phyloP scores from a whole-genome alignment of 2,113 vertebrate species.

The Engystomops pustulosus region DNA sequence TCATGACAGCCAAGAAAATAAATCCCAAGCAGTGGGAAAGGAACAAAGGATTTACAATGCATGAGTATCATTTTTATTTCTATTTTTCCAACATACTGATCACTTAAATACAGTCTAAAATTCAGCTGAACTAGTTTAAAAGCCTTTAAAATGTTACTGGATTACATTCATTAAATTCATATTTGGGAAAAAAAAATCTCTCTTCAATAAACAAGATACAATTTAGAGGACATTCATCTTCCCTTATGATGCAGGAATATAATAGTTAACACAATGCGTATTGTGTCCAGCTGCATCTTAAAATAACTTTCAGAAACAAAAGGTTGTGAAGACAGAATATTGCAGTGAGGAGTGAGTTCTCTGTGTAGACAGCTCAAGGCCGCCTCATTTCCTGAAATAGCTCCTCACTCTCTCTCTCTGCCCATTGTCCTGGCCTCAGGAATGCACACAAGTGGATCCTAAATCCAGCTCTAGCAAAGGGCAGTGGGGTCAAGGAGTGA shows the following conservation, averaged over 20 bases:
- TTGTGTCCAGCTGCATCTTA: slow-evolving; percentile 48
- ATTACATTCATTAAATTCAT: too few relatives aligned
- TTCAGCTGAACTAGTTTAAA: too few relatives aligned
- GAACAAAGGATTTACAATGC: too few relatives aligned
- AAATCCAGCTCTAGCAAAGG: slow-evolving; percentile 54
- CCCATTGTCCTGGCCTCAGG: slow-evolving; percentile 54
- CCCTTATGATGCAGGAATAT: neutral
- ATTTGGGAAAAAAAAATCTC: too few relatives aligned
- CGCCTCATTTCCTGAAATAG: slow-evolving; percentile 52
- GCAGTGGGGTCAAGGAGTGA: slow-evolving; percentile 50
- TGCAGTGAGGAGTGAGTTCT: slow-evolving; percentile 24
- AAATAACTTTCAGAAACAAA: slow-evolving; percentile 59
- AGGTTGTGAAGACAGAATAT: slow-evolving; percentile 51
- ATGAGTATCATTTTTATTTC: too few relatives aligned
- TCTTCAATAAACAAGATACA: neutral
- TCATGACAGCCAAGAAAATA: too few relatives aligned
- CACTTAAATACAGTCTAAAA: too few relatives aligned
- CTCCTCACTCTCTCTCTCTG: slow-evolving; percentile 51
- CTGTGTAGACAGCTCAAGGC: slow-evolving; percentile 56
- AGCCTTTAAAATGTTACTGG: too few relatives aligned
- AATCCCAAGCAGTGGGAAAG: too few relatives aligned
- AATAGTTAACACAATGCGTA: slow-evolving; percentile 36
- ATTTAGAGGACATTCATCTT: neutral
- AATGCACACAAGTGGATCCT: slow-evolving; percentile 59
- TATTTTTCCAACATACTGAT: too few relatives aligned